Base-by-base conservation (phyloP, 2,113 vertebrate species). In the Poeciliopsis turrubarensis region DNA sequence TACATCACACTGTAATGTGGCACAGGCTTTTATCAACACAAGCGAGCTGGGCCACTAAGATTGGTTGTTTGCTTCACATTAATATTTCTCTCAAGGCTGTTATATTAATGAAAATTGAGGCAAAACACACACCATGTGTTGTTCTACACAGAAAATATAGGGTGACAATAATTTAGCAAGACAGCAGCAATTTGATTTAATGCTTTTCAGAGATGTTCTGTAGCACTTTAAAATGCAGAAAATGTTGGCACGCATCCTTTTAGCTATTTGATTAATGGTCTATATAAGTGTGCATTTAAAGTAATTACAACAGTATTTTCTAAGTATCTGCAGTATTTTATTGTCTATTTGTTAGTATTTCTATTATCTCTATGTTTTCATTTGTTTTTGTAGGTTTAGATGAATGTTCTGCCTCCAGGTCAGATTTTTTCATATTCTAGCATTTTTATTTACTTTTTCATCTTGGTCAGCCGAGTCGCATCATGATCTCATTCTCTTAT, bases 1-100 rank as follows among this genome's bases (percentile, higher is more conserved):
- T 89, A 86, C 90, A 91, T 91, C 90, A 91, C 79, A 27, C 84
- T 83, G 77, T 76, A 69, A 79, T 79, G 78, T 83, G 75, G 77
- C 70, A 77, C 64, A 64, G 74, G 83, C 83, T 81, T 89, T 86
- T 92, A 90, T 89, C 85, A 84, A 79, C 85, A 87, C 69, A 74
- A 77, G 84, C 77, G 81, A 68, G 79, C 82, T 67, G 81, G 72
- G 75, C 32, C 41, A n/a, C 71, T 44, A 25, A 78, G 86, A 87
- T 76, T 87, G 79, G 65, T 83, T 81, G 76, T 79, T 87, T 90
- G 87, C 69, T 84, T 73, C 80, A 72, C 67, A 80, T 85, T 87
- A 86, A 89, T 88, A 84, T 89, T 87, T 83, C 68, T 86, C 82
- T 82, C 75, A 82, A 78, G 78, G 89, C 82, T 87, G 67, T 88